Evolutionary conservation across 2,113 vertebrate genomes (phyloP).

Genomic region (Columbina picui): DNA sequence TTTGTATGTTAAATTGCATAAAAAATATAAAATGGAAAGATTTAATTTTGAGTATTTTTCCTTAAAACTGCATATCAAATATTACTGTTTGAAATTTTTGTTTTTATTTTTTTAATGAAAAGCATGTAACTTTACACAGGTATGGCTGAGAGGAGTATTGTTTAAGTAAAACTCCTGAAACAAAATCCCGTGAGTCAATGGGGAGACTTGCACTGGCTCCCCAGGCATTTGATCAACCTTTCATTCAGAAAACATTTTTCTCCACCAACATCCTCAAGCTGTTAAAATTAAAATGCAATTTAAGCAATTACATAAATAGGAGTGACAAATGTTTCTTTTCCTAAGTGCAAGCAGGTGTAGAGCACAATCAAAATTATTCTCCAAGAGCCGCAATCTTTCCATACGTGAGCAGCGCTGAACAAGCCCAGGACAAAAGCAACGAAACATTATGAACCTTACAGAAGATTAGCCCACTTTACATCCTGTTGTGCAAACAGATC

Average conservation of each 20-base stretch:
- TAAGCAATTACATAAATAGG: slow-evolving; percentile 45
- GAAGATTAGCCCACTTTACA: background rate
- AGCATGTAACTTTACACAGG: background rate
- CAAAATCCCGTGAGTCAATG: background rate
- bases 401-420: rapidly evolving
- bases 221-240: slow-evolving; percentile 24
- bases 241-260: slow-evolving; percentile 51
- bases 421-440: background rate
- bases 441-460: background rate
- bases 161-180: slow-evolving; percentile 34
- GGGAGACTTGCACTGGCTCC: background rate
- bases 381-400: rapidly evolving
- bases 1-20: background rate
- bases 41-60: background rate
- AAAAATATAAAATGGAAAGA: background rate
- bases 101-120: background rate
- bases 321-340: slow-evolving; percentile 63
- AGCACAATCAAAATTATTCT: background rate
- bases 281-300: slow-evolving; percentile 56
- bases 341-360: slow-evolving; percentile 57
- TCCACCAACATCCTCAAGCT: slow-evolving; percentile 21
- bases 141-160: background rate
- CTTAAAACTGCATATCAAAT: background rate
- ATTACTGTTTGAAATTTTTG: background rate
- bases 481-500: background rate